Percentiles rank a stretch among this genome's conserved stretches.
Conservation (phyloP, 2,888 invertebrate species). For the Embidobia sp. region DNA sequence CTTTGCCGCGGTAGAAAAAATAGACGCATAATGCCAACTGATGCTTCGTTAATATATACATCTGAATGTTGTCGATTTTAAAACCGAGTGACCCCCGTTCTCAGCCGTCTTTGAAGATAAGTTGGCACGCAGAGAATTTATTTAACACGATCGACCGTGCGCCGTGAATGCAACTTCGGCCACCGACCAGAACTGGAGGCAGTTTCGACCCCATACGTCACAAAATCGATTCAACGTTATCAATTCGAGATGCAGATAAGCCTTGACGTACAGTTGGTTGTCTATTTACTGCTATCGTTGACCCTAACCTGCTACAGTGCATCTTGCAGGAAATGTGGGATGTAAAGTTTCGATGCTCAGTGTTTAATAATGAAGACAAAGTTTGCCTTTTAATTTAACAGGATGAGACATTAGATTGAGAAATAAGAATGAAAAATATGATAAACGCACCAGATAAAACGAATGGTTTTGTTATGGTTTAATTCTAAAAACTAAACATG, state of each 20-base stretch:
- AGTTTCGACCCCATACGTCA: conserved; percentile 65
- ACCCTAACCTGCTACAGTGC: conserved; percentile 62
- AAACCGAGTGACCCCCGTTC: no score
- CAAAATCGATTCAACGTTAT: conserved; percentile 74
- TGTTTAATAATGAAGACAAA: conserved; percentile 33
- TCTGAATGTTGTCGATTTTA: conserved; percentile 33
- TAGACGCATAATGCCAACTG: conserved; percentile 14
- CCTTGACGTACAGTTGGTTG: conserved; percentile 58
- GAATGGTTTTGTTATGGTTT: no score
- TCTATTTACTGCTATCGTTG: conserved; percentile 61
- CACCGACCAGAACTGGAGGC: conserved; percentile 55
- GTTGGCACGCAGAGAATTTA: conserved; percentile 66
- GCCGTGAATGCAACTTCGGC: conserved; percentile 65
- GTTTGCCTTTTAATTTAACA: conserved; percentile 11
- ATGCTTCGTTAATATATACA: conserved; percentile 41
- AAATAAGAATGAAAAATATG: no score
- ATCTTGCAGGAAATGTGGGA: conserved; percentile 69
- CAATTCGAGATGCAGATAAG: conserved; percentile 76
- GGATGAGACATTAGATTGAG: no score
- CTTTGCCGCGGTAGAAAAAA: conserved; percentile 17
- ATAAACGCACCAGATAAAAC: no score
- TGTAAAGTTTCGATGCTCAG: conserved; percentile 40
- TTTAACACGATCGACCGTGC: conserved; percentile 64
- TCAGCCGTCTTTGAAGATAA: conserved; percentile 61
- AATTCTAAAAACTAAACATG: no score